Evolutionary conservation across 2,113 vertebrate genomes (phyloP), one percentile per base, ranked within the genome.

Genomic region (Dromaius novaehollandiae): DNA sequence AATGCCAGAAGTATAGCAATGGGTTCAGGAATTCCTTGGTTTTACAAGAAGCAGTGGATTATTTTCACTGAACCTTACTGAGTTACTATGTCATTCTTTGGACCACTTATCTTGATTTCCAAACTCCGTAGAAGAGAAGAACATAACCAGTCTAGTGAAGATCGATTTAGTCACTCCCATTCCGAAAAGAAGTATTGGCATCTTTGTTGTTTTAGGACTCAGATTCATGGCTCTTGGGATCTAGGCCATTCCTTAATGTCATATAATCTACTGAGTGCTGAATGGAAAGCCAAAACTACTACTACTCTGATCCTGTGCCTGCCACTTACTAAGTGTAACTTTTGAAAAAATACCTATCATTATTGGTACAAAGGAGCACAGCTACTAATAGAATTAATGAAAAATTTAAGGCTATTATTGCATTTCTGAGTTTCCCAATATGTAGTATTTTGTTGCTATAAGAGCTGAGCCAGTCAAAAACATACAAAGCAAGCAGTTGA

Each of bases 181-280:
- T 82, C 63, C 65, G 56, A 60, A 88, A 80, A 69, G 90, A 86
- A 91, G 46, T 50, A 77, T 55, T 91, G 88, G 92, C 66, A 24
- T 22, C 60, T 82, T 16, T 95, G 91, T 96, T 92, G 79, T 32
- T 95, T 94, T 93, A 90, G 91, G 94, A n/a, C 53, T 75, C 36
- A 82, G 60, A 63, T 95, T 92, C 77, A 61, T 61, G 60, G 74
- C 73, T 88, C 50, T 60, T 58, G 77, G 82, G 80, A 11, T 68
- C 58, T 66, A 64, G 24, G 40, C 63, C 60, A 17, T 91, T 88
- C 88, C 71, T 90, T 92, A 28, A 66, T 63, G 60, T 82, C 91
- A 25, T 34, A 20, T n/a, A 58, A 94, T 95, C 84, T 55, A 10
- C 6, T 9, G 58, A 91, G 81, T 17, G 42, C 32, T 46, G 63